phyloP scores from a whole-genome alignment of 2,888 invertebrate species.

The Sarcophaga variegata region DNA sequence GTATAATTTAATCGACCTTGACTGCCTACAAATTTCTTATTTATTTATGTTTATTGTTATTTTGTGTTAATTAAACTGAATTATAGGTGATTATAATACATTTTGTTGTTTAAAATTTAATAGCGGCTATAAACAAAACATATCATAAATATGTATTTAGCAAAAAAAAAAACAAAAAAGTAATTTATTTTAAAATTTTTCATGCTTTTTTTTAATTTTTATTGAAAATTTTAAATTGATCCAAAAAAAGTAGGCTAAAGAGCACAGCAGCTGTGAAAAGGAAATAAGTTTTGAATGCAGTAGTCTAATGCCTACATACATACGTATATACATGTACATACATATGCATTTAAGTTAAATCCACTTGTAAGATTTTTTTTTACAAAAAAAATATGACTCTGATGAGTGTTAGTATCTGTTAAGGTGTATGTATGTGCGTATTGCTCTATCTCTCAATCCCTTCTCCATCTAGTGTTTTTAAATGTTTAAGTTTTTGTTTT shows the following conservation, averaged over 20 bases:
- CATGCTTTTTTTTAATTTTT: not conserved
- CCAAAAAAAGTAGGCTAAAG: not conserved
- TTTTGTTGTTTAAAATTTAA: not conserved
- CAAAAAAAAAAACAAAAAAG: constrained; percentile 9
- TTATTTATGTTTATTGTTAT: not conserved
- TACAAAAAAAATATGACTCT: not conserved
- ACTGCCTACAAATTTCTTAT: not conserved
- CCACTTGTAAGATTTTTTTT: not conserved
- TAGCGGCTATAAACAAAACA: constrained; percentile 6
- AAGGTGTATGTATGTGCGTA: not conserved
- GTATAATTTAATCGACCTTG: too few species aligned
- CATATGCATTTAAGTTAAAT: not conserved
- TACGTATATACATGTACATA: not conserved
- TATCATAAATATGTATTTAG: not conserved
- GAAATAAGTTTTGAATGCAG: too few species aligned
- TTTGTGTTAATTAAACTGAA: constrained; percentile 26
- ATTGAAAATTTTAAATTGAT: constrained; percentile 15
- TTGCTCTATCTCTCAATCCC: too few species aligned
- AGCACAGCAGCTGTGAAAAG: too few species aligned
- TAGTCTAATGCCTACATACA: not conserved
- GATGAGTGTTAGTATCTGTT: not conserved
- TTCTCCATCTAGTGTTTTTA: too few species aligned
- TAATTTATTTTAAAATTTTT: not conserved
- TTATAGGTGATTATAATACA: constrained; percentile 6
- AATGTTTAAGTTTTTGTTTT: too few species aligned